Conservation (phyloP, 2,888 invertebrate genomes). For the Tanypteryx hageni region DNA sequence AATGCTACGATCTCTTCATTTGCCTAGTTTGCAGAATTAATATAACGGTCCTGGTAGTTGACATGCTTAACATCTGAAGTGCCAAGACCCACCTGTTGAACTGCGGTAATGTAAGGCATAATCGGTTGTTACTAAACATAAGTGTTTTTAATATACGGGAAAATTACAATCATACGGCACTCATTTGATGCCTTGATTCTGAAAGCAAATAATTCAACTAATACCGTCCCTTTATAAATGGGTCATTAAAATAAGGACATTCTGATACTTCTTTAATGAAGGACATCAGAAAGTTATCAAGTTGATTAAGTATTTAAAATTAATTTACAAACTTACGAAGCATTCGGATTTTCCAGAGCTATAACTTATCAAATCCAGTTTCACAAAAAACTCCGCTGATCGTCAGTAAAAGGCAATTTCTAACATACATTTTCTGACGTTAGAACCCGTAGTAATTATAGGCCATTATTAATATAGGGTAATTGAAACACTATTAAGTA, state of each 20-base stretch:
- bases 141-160: neutral
- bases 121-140: neutral
- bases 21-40: neutral
- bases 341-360: neutral
- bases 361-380: neutral
- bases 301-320: neutral
- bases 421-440: neutral
- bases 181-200: too few species aligned
- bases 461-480: too few species aligned
- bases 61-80: neutral
- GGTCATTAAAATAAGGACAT: neutral
- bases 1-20: too few species aligned
- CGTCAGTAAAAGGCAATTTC: neutral
- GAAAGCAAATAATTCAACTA: neutral
- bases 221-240: neutral
- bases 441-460: neutral
- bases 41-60: neutral
- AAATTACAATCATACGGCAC: neutral
- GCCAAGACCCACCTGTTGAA: neutral
- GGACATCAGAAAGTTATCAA: too few species aligned
- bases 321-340: neutral
- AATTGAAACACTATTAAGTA: neutral
- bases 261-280: neutral
- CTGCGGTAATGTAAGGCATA: neutral
- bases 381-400: neutral